These are phyloP conservation scores for Perdita meconis DNA, from an alignment of 2,888 invertebrate genomes.

Conservation along the genomic window DNA sequence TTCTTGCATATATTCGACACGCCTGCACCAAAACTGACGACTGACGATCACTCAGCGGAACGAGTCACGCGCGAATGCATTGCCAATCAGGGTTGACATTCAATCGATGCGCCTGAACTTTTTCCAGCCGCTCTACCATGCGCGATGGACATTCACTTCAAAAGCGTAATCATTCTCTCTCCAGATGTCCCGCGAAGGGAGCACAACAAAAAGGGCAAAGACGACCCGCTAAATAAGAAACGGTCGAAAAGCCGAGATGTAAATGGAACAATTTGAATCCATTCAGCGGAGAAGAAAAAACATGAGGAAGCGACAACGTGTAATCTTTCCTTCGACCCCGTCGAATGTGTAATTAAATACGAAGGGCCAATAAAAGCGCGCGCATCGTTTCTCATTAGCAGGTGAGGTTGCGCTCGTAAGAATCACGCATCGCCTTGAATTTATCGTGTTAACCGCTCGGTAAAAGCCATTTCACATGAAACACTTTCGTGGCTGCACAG, in stretches of 20 bases:
- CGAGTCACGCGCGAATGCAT: conserved; percentile 10
- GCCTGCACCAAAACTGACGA: conserved; percentile 19
- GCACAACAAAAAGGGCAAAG: background rate
- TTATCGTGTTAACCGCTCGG: background rate
- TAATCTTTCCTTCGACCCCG: conserved; percentile 18
- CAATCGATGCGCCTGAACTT: conserved; percentile 20
- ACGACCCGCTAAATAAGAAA: background rate
- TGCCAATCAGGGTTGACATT: conserved; percentile 9
- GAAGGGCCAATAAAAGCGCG: conserved; percentile 10
- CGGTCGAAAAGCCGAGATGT: background rate
- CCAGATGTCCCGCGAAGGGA: background rate
- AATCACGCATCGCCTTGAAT: conserved; percentile 4
- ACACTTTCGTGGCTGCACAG: too few relatives aligned
- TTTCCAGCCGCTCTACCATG: background rate
- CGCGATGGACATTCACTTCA: conserved; percentile 13
- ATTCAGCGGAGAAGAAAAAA: conserved; percentile 9
- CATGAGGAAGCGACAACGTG: conserved; percentile 8
- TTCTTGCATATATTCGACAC: conserved; percentile 1
- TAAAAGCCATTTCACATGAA: too few relatives aligned
- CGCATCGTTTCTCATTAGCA: conserved; percentile 28
- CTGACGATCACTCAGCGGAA: conserved; percentile 15
- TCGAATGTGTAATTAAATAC: conserved; percentile 33
- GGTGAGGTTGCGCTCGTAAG: conserved; percentile 15
- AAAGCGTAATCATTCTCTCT: conserved; percentile 27
- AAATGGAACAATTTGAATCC: conserved; percentile 25